phyloP scores from a whole-genome alignment of 2,797 vertebrate genomes.

The Perodicticus potto region DNA sequence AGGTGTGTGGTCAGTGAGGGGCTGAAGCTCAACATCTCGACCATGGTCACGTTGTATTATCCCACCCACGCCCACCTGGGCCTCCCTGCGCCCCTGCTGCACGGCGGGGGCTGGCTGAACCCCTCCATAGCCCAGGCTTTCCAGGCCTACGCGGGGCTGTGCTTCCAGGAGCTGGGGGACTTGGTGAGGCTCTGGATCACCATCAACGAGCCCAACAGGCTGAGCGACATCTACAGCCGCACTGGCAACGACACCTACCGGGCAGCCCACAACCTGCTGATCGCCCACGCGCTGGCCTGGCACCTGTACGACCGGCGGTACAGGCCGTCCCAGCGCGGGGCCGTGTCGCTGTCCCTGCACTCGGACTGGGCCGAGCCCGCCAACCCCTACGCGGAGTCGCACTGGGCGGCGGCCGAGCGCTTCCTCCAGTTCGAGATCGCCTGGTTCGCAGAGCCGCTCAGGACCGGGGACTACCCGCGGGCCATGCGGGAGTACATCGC shows the following conservation, averaged over 20 bases:
- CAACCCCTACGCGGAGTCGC: constrained; percentile 92
- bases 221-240: constrained; percentile 90
- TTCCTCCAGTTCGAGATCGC: constrained; percentile 95
- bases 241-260: constrained; percentile 88
- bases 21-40: constrained; percentile 89
- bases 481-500: constrained; percentile 90
- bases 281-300: constrained; percentile 95
- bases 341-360: constrained; percentile 94
- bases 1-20: constrained; percentile 93
- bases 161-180: constrained; percentile 93
- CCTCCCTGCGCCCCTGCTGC: constrained; percentile 90
- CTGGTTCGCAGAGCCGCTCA: constrained; percentile 95
- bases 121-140: constrained; percentile 91
- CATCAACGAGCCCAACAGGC: constrained; percentile 96
- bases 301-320: constrained; percentile 90
- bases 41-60: constrained; percentile 93
- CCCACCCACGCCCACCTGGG: constrained; percentile 92
- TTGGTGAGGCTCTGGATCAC: constrained; percentile 96
- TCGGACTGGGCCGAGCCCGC: constrained; percentile 96
- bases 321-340: constrained; percentile 87
- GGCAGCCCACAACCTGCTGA: constrained; percentile 93
- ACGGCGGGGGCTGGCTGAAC: constrained; percentile 94
- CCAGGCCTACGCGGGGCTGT: constrained; percentile 92
- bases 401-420: constrained; percentile 90
- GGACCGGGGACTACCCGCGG: constrained; percentile 90